These are phyloP conservation scores for Drosophila sucinea DNA, from an alignment of 1,140 invertebrate species.

Conservation along the genomic window DNA sequence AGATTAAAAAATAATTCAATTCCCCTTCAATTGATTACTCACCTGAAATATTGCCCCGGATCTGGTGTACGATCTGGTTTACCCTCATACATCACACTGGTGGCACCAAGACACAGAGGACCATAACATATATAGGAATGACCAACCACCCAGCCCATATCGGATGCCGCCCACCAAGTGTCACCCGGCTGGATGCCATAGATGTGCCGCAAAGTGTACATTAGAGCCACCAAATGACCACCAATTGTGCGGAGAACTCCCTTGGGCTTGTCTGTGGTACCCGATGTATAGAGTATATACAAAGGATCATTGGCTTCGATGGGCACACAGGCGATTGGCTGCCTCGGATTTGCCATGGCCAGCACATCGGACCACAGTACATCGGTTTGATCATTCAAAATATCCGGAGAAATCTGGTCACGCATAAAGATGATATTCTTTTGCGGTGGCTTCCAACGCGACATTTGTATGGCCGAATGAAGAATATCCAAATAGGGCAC, in stretches of 20 bases:
- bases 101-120: conserved; percentile 91
- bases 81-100: conserved; percentile 96
- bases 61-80: conserved; percentile 97
- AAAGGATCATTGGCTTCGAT: conserved; percentile 94
- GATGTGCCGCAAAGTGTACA: conserved; percentile 92
- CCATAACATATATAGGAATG: conserved; percentile 97
- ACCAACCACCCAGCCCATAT: conserved; percentile 96
- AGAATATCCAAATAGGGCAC: conserved; percentile 94
- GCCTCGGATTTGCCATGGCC: conserved; percentile 78
- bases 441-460: conserved; percentile 87
- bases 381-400: conserved; percentile 87
- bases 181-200: conserved; percentile 92
- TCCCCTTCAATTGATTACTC: not conserved
- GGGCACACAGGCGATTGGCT: conserved; percentile 91
- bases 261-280: conserved; percentile 94
- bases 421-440: conserved; percentile 92
- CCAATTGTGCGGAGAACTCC: conserved; percentile 93
- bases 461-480: conserved; percentile 91
- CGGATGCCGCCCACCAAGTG: conserved; percentile 96
- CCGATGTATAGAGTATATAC: conserved; percentile 97
- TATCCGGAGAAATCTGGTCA: conserved; percentile 86
- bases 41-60: conserved; percentile 90
- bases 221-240: conserved; percentile 92
- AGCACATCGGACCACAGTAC: conserved; percentile 91
- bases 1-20: not conserved